Evolutionary conservation across 2,888 invertebrate species (phyloP).

Genomic region (Zhuqinia jingwanae): DNA sequence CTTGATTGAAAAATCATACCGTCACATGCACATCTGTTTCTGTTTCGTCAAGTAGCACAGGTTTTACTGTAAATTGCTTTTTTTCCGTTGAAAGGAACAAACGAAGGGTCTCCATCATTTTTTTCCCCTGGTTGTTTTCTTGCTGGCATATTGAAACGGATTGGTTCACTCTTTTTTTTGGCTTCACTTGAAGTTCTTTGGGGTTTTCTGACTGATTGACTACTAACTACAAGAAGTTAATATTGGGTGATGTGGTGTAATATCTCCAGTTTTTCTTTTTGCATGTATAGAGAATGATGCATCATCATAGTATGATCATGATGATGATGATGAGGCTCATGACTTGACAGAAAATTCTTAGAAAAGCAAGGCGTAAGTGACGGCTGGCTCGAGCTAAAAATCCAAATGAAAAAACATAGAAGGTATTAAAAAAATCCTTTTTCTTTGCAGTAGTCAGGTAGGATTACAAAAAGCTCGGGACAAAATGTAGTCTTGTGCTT

Average conservation of each 20-base stretch:
- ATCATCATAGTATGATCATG: not conserved
- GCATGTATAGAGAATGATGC: not conserved
- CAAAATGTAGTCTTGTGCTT: not conserved
- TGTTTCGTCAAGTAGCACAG: conserved; percentile 36
- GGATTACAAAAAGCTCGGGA: not conserved
- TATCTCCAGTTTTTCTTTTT: not conserved
- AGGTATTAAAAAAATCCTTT: conserved; percentile 13
- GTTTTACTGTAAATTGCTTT: conserved; percentile 52
- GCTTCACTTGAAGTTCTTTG: not conserved
- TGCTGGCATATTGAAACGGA: not conserved
- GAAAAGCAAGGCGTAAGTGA: conserved; percentile 32
- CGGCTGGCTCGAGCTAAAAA: conserved; percentile 63
- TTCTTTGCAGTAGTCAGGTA: not conserved
- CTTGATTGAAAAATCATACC: conserved; percentile 25
- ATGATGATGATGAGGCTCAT: not conserved
- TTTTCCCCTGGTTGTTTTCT: conserved; percentile 3
- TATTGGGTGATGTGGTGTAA: not conserved
- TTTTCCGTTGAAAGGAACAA: conserved; percentile 12
- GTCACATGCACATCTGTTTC: conserved; percentile 26
- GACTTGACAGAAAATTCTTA: conserved; percentile 42
- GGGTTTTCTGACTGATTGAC: conserved; percentile 3
- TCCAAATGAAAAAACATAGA: conserved; percentile 1
- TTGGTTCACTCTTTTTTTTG: not conserved
- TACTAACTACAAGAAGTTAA: not conserved
- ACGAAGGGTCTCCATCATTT: not conserved